Base-by-base conservation (phyloP, 2,113 vertebrate genomes). In the Kobus ellipsiprymnus region DNA sequence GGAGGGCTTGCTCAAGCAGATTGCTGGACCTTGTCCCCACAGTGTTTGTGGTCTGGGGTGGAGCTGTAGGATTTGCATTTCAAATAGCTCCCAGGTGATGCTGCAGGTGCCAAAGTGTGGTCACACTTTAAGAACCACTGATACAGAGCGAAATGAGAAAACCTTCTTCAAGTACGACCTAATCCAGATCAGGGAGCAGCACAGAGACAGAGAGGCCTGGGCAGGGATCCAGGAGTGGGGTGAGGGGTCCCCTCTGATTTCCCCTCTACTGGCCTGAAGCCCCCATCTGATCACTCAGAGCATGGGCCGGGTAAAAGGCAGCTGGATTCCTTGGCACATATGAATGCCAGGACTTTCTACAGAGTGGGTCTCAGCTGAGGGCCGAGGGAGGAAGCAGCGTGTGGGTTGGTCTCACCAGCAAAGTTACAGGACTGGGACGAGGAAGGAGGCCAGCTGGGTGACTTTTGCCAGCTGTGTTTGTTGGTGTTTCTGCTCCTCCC, bases 381-480 rank as follows among this genome's bases (percentile, higher is more conserved):
- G 33, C 57, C 6, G 14, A 46, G 52, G 54, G 80, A 94, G 25
- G 67, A 8, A 78, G 85, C 15, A 52, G 82, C 33, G 1, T 30
- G 19, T 44, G 50, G 15, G 5, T 4, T 81, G 92, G 92, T 80
- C 74, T 67, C 17, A 6, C 13, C 50, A 87, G 57, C 52, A 59
- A 54, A 87, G 57, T 19, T 15, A 6, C 16, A 36, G 25, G 62
- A 92, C 64, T 40, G 12, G 30, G 17, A 50, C 10, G 80, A 55
- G 48, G 50, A 46, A 14, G 16, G 52, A 55, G 48, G 50, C 30
- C 71, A 36, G 27, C 27, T 50, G 48, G 44, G 71, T 33, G 74
- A 50, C 40, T 86, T 84, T 87, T 59, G 30, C 74, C 95, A 96
- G 71, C 93, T 98, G 96, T 82, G 80, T 93, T 83, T 96, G 92